Conservation (phyloP, 30 jellyfish, hydroid and myxozoan species). For the Pelagia noctiluca region DNA sequence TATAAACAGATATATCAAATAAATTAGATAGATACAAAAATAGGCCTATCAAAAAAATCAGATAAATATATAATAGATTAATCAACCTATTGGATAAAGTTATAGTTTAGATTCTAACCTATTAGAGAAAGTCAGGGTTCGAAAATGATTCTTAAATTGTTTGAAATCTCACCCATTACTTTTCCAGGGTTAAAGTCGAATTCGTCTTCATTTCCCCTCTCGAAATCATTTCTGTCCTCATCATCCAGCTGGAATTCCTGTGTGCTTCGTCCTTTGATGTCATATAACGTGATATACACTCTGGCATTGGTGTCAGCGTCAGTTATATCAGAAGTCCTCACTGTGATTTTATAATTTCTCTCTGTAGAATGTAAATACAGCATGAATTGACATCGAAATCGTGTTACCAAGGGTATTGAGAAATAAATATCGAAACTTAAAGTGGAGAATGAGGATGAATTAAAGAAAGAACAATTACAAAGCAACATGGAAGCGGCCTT, state of each 20-base stretch:
- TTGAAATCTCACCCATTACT: not conserved
- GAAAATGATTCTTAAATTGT: too few species aligned
- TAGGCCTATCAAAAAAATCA: too few species aligned
- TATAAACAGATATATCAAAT: too few species aligned
- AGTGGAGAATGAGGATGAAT: too few species aligned
- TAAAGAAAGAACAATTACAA: not conserved
- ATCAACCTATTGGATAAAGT: too few species aligned
- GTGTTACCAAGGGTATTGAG: too few species aligned
- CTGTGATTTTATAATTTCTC: not conserved
- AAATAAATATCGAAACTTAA: too few species aligned
- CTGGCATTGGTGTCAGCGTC: not conserved
- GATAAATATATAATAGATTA: too few species aligned
- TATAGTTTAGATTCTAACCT: too few species aligned
- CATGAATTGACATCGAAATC: not conserved
- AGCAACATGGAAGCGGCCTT: not conserved
- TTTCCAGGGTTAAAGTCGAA: not conserved
- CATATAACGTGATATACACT: not conserved
- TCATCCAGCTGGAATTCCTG: not conserved
- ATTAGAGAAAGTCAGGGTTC: too few species aligned
- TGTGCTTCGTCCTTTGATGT: not conserved
- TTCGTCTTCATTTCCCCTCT: not conserved
- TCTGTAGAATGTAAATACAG: not conserved
- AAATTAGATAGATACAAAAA: too few species aligned
- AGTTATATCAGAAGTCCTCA: not conserved
- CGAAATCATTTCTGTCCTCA: not conserved